phyloP scores from a whole-genome alignment of 2,113 vertebrate genomes.

The Rhipidura dahli region DNA sequence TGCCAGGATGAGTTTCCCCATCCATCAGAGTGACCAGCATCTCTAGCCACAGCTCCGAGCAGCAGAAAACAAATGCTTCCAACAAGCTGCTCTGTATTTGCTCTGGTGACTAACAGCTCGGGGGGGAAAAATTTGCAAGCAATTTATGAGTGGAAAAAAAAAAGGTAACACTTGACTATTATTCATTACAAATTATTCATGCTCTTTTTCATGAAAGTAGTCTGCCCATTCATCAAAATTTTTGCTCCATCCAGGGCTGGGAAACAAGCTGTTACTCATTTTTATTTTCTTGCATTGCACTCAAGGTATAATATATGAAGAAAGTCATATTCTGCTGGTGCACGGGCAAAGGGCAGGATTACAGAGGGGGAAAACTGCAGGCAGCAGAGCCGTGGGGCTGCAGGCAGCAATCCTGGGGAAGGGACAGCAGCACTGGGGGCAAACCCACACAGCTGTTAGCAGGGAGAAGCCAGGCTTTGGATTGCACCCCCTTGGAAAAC shows the following conservation, averaged over 20 bases:
- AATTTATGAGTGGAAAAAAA: conserved; percentile 57
- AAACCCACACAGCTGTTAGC: not conserved
- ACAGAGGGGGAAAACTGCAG: not conserved
- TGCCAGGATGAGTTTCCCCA: not conserved
- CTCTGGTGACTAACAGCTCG: conserved; percentile 5
- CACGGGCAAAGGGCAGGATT: not conserved
- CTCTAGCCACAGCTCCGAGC: not conserved
- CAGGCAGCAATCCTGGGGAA: not conserved
- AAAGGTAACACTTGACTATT: conserved; percentile 48
- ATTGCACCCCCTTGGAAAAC: not conserved
- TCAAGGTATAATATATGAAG: conserved; percentile 25
- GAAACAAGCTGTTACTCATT: conserved; percentile 62
- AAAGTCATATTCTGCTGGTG: not conserved
- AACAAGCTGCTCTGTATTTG: conserved; percentile 9
- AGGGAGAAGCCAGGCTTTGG: not conserved
- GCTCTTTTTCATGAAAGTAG: conserved; percentile 43
- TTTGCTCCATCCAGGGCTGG: conserved; percentile 42
- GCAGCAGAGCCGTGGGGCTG: not conserved
- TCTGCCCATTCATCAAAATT: conserved; percentile 61
- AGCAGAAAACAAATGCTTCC: conserved; percentile 33
- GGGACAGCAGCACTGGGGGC: accelerated
- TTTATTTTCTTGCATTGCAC: conserved; percentile 53
- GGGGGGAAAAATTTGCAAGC: not conserved
- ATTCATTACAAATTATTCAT: conserved; percentile 63
- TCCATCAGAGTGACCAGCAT: conserved; percentile 9